These are phyloP conservation scores for Kryphioiulus occultus DNA, from an alignment of 2,888 invertebrate species.

Conservation along the genomic window DNA sequence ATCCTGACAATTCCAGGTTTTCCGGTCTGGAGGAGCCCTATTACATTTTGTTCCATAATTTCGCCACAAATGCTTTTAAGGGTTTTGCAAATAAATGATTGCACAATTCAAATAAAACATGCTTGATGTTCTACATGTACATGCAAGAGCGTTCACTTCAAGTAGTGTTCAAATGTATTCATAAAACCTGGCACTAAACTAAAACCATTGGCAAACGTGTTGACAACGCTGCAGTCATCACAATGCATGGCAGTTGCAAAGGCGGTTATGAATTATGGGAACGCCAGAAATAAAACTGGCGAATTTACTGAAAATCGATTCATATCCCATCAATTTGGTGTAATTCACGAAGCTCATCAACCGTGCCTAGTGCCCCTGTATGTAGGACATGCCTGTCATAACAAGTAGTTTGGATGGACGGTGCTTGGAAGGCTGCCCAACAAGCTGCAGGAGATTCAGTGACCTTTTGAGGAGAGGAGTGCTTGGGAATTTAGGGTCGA, in stretches of 20 bases:
- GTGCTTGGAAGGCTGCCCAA: neutral
- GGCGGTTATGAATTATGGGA: neutral
- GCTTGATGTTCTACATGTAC: no score
- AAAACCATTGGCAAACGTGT: no score
- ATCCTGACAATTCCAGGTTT: no score
- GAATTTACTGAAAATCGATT: conserved; percentile 13
- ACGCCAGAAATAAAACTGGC: neutral
- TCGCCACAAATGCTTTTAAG: no score
- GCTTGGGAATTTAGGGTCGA: conserved; percentile 23
- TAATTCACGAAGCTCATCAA: neutral
- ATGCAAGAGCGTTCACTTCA: no score
- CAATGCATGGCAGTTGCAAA: neutral
- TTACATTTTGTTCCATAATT: no score
- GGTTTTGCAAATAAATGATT: no score
- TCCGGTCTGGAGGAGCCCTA: no score
- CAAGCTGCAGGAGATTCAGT: neutral
- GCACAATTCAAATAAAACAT: no score
- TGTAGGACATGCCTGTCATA: neutral
- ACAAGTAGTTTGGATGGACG: neutral
- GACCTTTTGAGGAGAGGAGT: neutral
- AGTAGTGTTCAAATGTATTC: no score
- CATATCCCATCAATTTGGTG: conserved; percentile 23
- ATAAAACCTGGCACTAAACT: no score
- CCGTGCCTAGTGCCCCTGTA: neutral
- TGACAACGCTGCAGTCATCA: neutral